These are phyloP conservation scores for Neotoma lepida DNA, from an alignment of 2,113 vertebrate genomes.

Conservation along the genomic window DNA sequence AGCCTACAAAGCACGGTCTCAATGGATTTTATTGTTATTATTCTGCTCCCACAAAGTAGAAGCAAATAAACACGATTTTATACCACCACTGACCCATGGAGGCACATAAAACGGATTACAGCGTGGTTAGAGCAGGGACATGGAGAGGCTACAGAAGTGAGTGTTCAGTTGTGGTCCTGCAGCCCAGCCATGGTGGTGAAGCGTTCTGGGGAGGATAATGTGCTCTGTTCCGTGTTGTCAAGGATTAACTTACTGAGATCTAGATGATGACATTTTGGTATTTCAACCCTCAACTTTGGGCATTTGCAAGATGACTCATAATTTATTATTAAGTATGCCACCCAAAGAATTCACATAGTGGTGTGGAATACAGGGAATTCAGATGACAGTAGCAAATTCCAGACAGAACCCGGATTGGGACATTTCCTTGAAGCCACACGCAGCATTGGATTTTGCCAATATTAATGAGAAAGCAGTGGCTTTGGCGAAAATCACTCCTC, in stretches of 20 bases:
- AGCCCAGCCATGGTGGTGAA: not conserved
- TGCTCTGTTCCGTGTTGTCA: not conserved
- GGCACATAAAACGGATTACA: not conserved
- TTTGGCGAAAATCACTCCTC: not conserved
- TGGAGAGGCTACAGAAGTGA: not conserved
- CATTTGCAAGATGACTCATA: not conserved
- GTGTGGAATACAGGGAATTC: conserved; percentile 56
- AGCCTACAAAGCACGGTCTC: not conserved
- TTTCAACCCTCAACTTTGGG: conserved; percentile 36
- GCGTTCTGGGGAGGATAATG: not conserved
- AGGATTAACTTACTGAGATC: not conserved
- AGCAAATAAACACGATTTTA: conserved; percentile 3
- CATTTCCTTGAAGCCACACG: not conserved
- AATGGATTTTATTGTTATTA: not conserved
- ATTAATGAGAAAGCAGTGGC: not conserved
- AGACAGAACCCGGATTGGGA: conserved; percentile 8
- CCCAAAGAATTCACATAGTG: not conserved
- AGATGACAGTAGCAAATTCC: conserved; percentile 28
- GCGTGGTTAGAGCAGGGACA: not conserved
- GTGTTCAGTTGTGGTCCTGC: not conserved
- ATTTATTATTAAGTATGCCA: not conserved
- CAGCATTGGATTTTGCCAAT: not conserved
- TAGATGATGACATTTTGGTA: conserved; percentile 2
- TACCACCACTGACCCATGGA: not conserved
- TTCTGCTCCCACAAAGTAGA: not conserved